A percentile compares a stretch with the other conserved stretches of the same genome.
Conservation (phyloP, 2,888 invertebrate species). For the Lycocerus yunnanus region DNA sequence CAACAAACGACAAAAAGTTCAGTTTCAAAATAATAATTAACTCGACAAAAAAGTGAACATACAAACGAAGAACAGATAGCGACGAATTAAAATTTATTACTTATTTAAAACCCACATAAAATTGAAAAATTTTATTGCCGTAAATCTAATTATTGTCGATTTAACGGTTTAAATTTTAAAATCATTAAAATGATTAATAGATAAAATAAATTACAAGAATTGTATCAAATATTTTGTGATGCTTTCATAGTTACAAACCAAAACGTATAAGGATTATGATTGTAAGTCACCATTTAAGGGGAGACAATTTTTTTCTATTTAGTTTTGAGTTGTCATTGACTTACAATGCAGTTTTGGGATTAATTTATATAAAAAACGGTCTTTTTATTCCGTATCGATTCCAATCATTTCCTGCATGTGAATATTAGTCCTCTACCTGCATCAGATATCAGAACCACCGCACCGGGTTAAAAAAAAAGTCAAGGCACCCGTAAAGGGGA, state of each 20-base stretch:
- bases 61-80: neutral
- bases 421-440: slow-evolving; percentile 15
- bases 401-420: neutral
- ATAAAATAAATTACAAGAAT: slow-evolving; percentile 24
- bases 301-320: slow-evolving; percentile 47
- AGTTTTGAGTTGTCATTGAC: slow-evolving; percentile 51
- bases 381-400: slow-evolving; percentile 19
- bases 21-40: neutral
- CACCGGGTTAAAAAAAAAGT: slow-evolving; percentile 33
- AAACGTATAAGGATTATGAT: slow-evolving; percentile 53
- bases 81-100: neutral
- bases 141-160: neutral
- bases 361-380: slow-evolving; percentile 38
- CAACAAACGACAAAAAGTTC: neutral
- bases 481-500: slow-evolving; percentile 28
- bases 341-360: slow-evolving; percentile 51
- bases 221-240: slow-evolving; percentile 35
- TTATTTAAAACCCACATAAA: neutral
- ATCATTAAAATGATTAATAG: slow-evolving; percentile 29
- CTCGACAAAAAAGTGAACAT: neutral
- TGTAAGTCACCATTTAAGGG: slow-evolving; percentile 45
- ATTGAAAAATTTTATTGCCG: neutral
- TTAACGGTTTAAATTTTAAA: slow-evolving; percentile 30
- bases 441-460: neutral
- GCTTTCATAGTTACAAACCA: slow-evolving; percentile 49